Evolutionary conservation across 2,113 vertebrate species (phyloP), one percentile per base, ranked within the genome.

Genomic region (Indri indri): DNA sequence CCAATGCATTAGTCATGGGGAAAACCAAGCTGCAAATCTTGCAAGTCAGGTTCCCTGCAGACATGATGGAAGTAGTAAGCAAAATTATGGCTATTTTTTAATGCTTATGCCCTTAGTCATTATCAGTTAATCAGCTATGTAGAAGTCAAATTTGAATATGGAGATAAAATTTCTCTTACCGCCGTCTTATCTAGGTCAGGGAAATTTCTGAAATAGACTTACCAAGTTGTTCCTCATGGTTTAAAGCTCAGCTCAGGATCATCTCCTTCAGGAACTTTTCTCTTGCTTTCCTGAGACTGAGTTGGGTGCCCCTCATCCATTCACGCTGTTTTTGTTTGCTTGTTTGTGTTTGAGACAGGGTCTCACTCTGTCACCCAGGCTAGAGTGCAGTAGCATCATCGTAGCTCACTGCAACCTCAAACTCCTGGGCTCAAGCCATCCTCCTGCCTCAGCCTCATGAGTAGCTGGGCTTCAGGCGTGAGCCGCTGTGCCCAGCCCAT

Each of bases 71-170:
- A 82, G 16, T 65, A 59, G 71, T 81, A 73, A 86, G 86, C 77
- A 79, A 93, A 94, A 76, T 73, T 9, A 7, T 76, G 73, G 50
- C 34, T 87, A 50, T 40, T 84, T 85, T 74, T 81, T 91, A 66
- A 93, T 83, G 45, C 54, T 76, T 95, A 59, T 66, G 40, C n/a
- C 47, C 20, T 94, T 89, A 68, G 47, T 96, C 86, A 97, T 82
- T 23, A 74, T 42, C n/a, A 94, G 57, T 86, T 94, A 86, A 83
- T 83, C 22, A 94, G 47, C 50, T 91, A 68, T 23, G 2, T 79
- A 32, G 34, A 95, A 82, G 76, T 91, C 65, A 73, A 30, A 50
- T 91, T 91, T 93, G 54, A 96, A 91, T 57, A 57, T 47, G 86
- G 77, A 71, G 45, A 86, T 89, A 89, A 77, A 57, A 71, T 79